A percentile compares a stretch with the other conserved stretches of the same genome.
These are phyloP conservation scores for Whitmania pigra DNA, from an alignment of 1,140 invertebrate species.

Conservation along the genomic window DNA sequence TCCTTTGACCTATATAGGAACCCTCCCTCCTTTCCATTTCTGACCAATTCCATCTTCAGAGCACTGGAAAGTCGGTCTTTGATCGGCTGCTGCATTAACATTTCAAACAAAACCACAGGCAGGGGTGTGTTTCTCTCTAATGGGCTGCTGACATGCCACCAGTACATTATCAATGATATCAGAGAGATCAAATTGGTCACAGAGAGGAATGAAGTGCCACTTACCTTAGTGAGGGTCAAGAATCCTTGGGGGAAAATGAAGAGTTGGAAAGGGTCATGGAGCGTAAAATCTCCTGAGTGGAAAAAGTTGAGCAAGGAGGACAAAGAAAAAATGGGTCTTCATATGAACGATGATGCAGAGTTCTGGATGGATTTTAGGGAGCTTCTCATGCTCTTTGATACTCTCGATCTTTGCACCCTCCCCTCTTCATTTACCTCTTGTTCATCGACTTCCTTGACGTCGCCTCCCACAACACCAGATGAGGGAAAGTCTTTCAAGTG, in stretches of 20 bases:
- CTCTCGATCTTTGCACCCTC: conserved; percentile 3
- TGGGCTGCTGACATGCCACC: conserved; percentile 23
- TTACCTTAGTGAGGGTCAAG: conserved; percentile 15
- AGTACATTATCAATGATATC: conserved; percentile 23
- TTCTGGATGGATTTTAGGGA: conserved; percentile 16
- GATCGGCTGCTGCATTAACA: conserved; percentile 24
- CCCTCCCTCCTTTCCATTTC: conserved; percentile 1
- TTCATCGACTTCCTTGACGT: neutral
- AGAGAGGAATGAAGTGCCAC: conserved; percentile 14
- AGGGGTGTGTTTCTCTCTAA: conserved; percentile 19
- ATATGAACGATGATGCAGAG: neutral
- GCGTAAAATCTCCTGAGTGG: conserved; percentile 14
- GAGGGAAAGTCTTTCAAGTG: conserved; percentile 3
- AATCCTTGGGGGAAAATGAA: conserved; percentile 26
- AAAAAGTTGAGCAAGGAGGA: neutral
- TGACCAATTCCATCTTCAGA: conserved; percentile 20
- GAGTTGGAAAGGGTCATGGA: conserved; percentile 25
- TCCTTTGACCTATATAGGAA: conserved; percentile 13
- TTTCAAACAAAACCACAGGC: neutral
- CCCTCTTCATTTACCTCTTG: neutral
- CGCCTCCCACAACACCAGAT: neutral
- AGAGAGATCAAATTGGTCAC: conserved; percentile 17
- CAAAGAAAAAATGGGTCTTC: neutral
- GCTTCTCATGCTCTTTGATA: conserved; percentile 3
- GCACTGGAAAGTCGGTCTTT: conserved; percentile 19